Percentiles rank a stretch among this genome's conserved stretches.
Conservation (phyloP, 1,140 invertebrate genomes). For the Drosophila pandora region DNA sequence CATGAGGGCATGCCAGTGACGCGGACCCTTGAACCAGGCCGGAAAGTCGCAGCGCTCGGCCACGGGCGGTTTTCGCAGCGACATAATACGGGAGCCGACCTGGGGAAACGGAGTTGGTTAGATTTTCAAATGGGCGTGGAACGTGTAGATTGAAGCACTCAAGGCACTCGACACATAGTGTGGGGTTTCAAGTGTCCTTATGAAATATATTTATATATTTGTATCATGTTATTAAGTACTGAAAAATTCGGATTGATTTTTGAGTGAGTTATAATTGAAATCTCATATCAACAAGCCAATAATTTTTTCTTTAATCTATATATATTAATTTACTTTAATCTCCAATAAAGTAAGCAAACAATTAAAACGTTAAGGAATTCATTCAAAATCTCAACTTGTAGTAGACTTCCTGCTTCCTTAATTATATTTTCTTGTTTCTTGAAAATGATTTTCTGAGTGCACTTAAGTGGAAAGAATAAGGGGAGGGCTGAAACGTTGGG, state of each 20-base stretch:
- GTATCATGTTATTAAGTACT: too few species aligned
- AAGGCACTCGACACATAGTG: neutral
- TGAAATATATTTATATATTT: neutral
- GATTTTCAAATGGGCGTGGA: slow-evolving; percentile 13
- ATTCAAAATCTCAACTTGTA: neutral
- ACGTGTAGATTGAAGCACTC: neutral
- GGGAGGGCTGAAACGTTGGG: neutral
- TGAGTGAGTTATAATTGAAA: too few species aligned
- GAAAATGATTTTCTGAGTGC: slow-evolving; percentile 31
- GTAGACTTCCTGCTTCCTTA: neutral
- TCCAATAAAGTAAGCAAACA: too few species aligned
- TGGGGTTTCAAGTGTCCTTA: neutral
- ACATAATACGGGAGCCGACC: slow-evolving; percentile 83
- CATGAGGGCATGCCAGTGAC: slow-evolving; percentile 83
- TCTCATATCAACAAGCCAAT: too few species aligned
- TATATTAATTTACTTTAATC: too few species aligned
- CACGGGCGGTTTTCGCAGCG: slow-evolving; percentile 78
- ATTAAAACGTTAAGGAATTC: neutral
- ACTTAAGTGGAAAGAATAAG: slow-evolving; percentile 41
- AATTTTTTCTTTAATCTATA: too few species aligned
- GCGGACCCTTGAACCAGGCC: slow-evolving; percentile 82
- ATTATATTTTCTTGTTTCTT: neutral
- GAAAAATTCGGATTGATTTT: too few species aligned
- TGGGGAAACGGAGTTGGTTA: slow-evolving; percentile 24
- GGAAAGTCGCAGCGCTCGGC: slow-evolving; percentile 83